Percentiles rank a stretch among this genome's conserved stretches.
These are phyloP conservation scores for Remorina albescens DNA, from an alignment of 2,797 vertebrate genomes.

Conservation along the genomic window DNA sequence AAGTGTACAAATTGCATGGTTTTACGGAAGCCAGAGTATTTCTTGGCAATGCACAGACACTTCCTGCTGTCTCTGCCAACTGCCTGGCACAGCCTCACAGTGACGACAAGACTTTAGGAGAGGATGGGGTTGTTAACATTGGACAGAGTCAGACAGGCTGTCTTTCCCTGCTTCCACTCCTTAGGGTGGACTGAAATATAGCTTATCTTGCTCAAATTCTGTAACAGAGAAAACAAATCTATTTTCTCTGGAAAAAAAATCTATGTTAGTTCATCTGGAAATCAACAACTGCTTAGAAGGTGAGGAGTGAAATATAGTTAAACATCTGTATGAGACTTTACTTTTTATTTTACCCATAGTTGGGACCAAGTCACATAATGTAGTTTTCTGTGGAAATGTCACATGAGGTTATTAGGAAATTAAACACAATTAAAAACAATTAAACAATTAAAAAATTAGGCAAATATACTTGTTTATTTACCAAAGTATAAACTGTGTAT, in stretches of 20 bases:
- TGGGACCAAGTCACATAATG: background rate
- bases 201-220: background rate
- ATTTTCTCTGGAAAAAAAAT: too few species aligned
- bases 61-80: background rate
- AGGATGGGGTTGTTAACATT: background rate
- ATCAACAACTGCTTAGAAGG: background rate
- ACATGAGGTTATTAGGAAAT: background rate
- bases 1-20: background rate
- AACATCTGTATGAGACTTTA: background rate
- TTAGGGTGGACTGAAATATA: background rate
- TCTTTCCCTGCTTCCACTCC: background rate
- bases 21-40: background rate
- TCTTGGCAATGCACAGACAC: background rate
- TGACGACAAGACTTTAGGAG: background rate
- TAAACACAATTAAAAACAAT: too few species aligned
- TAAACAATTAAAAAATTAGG: too few species aligned
- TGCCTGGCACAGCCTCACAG: background rate
- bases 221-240: background rate
- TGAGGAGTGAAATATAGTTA: background rate
- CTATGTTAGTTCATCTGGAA: background rate
- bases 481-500: background rate
- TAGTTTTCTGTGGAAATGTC: slow-evolving; percentile 6
- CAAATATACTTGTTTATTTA: too few species aligned
- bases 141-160: background rate
- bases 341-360: background rate